phyloP scores from a whole-genome alignment of 1,140 invertebrate species.

The Heliconius melpomene region DNA sequence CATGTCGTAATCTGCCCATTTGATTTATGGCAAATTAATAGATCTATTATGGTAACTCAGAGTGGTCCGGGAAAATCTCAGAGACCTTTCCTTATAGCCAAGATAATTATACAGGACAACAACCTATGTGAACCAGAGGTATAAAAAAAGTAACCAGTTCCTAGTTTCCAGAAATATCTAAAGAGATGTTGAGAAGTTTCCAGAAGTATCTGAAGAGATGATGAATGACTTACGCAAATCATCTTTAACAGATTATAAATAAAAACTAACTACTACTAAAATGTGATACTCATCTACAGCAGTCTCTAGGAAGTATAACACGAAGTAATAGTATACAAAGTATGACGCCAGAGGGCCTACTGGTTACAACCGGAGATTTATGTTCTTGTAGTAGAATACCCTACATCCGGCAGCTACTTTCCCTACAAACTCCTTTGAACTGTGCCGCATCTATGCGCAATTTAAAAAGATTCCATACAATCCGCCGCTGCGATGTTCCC shows the following conservation, averaged over 20 bases:
- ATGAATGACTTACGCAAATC: no score
- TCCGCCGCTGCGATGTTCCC: slow-evolving; percentile 13
- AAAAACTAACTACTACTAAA: background rate
- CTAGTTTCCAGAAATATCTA: slow-evolving; percentile 17
- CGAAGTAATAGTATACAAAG: background rate
- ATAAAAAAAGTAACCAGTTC: slow-evolving; percentile 16
- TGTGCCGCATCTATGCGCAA: slow-evolving; percentile 21
- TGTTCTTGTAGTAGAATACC: slow-evolving; percentile 19
- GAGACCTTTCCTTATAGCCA: slow-evolving; percentile 21
- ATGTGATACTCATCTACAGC: background rate
- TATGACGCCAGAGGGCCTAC: slow-evolving; percentile 18
- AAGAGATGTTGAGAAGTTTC: background rate
- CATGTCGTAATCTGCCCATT: background rate
- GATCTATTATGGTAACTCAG: slow-evolving; percentile 22
- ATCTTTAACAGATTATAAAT: background rate
- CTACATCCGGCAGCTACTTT: slow-evolving; percentile 32
- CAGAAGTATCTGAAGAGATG: no score
- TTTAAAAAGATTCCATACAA: slow-evolving; percentile 1
- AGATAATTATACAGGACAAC: slow-evolving; percentile 21
- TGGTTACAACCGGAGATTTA: slow-evolving; percentile 16
- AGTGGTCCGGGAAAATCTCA: slow-evolving; percentile 12
- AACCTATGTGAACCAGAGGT: slow-evolving; percentile 5
- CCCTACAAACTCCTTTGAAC: slow-evolving; percentile 28
- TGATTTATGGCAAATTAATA: slow-evolving; percentile 13
- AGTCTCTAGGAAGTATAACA: background rate